These are phyloP conservation scores for Pongo abelii DNA, from an alignment of 2,113 vertebrate species.

Conservation along the genomic window DNA sequence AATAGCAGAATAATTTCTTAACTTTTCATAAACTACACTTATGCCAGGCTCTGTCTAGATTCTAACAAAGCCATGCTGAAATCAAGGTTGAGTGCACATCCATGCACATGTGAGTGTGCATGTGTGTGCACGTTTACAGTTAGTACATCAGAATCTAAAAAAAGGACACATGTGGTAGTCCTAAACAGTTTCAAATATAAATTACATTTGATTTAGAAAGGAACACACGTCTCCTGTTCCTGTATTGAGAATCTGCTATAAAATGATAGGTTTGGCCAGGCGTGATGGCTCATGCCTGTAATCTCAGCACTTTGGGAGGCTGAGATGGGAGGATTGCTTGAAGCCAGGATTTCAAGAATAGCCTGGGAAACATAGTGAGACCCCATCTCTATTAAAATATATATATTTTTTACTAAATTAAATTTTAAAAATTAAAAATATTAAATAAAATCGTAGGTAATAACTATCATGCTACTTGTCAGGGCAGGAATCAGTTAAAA, in stretches of 20 bases:
- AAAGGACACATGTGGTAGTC: background rate
- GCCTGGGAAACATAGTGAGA: too few species aligned
- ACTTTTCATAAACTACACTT: background rate
- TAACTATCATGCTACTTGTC: background rate
- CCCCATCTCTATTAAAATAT: too few species aligned
- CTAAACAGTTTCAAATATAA: background rate
- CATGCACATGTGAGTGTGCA: rapidly evolving
- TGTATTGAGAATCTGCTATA: background rate
- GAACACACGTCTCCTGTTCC: background rate
- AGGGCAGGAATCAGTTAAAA: background rate
- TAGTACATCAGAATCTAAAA: background rate
- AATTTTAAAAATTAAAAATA: too few species aligned
- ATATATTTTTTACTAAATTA: too few species aligned
- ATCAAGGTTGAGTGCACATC: background rate
- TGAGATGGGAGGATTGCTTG: too few species aligned
- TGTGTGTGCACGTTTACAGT: background rate
- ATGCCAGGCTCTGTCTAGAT: background rate
- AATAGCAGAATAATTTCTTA: background rate
- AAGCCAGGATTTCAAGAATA: too few species aligned
- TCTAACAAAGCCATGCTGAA: background rate
- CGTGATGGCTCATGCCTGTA: too few species aligned
- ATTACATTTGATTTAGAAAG: background rate
- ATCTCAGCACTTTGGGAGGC: too few species aligned
- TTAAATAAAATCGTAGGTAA: background rate
- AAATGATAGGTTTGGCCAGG: background rate